Evolutionary conservation across 2,113 vertebrate species (phyloP).

Genomic region (Oreochromis niloticus): DNA sequence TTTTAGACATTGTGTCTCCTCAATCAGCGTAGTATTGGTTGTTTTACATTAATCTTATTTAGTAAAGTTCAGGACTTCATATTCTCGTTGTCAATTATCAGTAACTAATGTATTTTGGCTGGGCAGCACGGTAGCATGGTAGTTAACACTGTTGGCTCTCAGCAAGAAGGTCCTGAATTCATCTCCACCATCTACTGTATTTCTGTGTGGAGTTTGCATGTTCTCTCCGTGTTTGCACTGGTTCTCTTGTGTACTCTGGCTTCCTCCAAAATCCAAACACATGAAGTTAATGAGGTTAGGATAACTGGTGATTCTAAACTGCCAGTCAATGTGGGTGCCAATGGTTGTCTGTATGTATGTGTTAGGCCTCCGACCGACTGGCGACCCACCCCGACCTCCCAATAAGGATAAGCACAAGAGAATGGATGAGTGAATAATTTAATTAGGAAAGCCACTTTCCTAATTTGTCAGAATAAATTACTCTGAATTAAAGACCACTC

Average conservation of each 20-base stretch:
- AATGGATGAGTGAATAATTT: not conserved
- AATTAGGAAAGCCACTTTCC: not conserved
- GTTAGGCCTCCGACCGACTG: not conserved
- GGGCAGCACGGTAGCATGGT: not conserved
- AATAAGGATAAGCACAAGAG: not conserved
- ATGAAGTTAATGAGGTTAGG: not conserved
- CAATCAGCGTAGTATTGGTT: not conserved
- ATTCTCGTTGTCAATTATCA: not conserved
- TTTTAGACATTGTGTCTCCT: not conserved
- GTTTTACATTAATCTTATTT: not conserved
- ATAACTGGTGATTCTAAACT: not conserved
- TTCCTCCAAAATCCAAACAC: not conserved
- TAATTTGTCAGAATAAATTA: not conserved
- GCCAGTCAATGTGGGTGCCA: not conserved
- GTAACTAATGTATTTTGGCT: not conserved
- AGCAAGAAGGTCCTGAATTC: accelerated
- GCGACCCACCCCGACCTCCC: not conserved
- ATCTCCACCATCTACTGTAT: not conserved
- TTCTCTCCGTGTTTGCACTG: not conserved
- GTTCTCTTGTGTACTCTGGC: not conserved
- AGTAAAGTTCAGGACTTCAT: not conserved
- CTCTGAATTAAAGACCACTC: not conserved
- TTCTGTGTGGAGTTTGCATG: not conserved
- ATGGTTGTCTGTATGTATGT: not conserved
- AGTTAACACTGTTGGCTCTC: not conserved